Percentiles rank a stretch among this genome's conserved stretches.
These are phyloP conservation scores for Clarias laeviceps DNA, from an alignment of 2,797 vertebrate genomes.

Conservation along the genomic window DNA sequence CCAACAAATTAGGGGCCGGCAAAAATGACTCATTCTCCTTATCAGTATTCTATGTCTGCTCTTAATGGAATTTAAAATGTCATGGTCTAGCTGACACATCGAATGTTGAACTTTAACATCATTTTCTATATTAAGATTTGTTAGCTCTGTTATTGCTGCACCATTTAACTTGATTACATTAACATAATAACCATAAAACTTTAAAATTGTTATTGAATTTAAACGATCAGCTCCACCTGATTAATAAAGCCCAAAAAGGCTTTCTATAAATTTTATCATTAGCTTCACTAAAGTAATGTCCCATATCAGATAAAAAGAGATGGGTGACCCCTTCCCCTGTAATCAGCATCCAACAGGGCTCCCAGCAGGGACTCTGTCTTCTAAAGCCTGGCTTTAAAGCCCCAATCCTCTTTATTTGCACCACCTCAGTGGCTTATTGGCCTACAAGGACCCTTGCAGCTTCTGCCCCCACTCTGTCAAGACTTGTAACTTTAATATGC, in stretches of 20 bases:
- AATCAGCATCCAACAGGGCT: constrained; percentile 37
- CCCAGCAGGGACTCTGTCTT: constrained; percentile 43
- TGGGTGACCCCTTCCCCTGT: constrained; percentile 34
- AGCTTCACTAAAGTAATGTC: constrained; percentile 18
- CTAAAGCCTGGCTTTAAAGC: constrained; percentile 65
- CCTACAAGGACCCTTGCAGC: not conserved
- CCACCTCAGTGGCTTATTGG: constrained; percentile 20
- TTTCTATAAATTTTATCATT: not conserved
- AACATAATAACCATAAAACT: not conserved
- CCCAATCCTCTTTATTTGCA: constrained; percentile 62
- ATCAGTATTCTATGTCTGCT: constrained; percentile 10
- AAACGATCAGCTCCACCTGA: not conserved
- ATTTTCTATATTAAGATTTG: not conserved
- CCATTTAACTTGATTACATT: not conserved
- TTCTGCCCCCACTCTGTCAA: not conserved
- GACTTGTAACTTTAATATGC: not conserved
- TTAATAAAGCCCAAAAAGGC: not conserved
- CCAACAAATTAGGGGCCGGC: constrained; percentile 1
- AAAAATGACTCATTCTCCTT: constrained; percentile 5
- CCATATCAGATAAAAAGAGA: constrained; percentile 54
- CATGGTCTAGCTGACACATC: not conserved
- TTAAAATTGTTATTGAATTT: not conserved
- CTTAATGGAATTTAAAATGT: constrained; percentile 4
- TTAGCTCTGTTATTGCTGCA: not conserved
- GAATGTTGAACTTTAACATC: not conserved